Percentiles rank a stretch among this genome's conserved stretches.
These are phyloP conservation scores for Heliangelus exortis DNA, from an alignment of 2,797 vertebrate genomes.

Conservation along the genomic window DNA sequence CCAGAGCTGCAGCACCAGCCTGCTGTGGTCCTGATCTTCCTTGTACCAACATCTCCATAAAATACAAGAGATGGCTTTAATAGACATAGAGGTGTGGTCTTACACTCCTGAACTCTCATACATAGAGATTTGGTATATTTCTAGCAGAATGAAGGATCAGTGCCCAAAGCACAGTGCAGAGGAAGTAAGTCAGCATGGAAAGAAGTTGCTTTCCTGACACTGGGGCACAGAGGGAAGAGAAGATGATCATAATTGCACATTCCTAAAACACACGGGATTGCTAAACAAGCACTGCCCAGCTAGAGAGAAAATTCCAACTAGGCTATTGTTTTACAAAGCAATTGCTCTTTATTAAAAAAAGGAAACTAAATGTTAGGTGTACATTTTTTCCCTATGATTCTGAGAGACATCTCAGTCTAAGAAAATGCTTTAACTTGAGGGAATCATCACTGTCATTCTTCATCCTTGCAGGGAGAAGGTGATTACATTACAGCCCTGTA, in stretches of 20 bases:
- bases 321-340: neutral
- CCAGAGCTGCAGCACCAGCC: neutral
- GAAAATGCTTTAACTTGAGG: neutral
- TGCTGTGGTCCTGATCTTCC: neutral
- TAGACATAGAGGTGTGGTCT: neutral
- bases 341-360: neutral
- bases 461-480: neutral
- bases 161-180: neutral
- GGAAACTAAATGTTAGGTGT: neutral
- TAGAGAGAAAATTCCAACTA: neutral
- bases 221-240: neutral
- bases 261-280: neutral
- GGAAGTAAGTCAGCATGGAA: neutral
- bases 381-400: neutral
- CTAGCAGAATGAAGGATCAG: neutral
- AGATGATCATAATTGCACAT: neutral
- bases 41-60: neutral
- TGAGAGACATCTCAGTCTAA: neutral
- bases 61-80: neutral
- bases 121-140: neutral
- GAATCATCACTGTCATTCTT: neutral
- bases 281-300: neutral
- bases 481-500: neutral
- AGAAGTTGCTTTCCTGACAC: neutral
- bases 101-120: fast-evolving